Percentiles rank a stretch among this genome's conserved stretches.
phyloP scores from a whole-genome alignment of 1,140 invertebrate species.

The Dendrolimus punctatus region DNA sequence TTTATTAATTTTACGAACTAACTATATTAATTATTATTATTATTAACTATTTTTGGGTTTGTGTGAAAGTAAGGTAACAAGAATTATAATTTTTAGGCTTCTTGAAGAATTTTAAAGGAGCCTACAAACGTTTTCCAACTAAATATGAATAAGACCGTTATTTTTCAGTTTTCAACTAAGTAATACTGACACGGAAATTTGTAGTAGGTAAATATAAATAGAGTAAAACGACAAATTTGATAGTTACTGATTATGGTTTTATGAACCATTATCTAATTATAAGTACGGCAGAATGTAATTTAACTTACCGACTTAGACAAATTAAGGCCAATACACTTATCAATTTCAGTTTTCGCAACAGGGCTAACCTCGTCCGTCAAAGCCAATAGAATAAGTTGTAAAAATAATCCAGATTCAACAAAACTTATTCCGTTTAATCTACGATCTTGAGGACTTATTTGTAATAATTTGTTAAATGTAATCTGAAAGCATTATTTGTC shows the following conservation, averaged over 20 bases:
- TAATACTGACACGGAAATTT: no score
- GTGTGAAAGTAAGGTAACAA: no score
- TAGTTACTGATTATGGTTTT: background rate
- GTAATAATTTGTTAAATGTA: conserved; percentile 32
- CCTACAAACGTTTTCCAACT: no score
- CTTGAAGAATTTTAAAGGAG: no score
- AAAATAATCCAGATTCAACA: conserved; percentile 41
- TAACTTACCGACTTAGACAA: conserved; percentile 27
- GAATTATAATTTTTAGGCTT: no score
- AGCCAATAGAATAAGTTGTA: conserved; percentile 37
- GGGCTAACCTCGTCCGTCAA: conserved; percentile 34
- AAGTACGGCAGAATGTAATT: background rate
- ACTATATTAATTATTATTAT: no score
- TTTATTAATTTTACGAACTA: no score
- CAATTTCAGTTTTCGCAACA: conserved; percentile 27
- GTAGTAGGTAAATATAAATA: no score
- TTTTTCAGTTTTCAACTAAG: no score
- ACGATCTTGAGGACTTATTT: conserved; percentile 30
- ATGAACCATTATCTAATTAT: background rate
- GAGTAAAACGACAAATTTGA: no score
- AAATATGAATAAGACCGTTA: no score
- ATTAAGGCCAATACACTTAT: conserved; percentile 22
- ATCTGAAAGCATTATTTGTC: conserved; percentile 26
- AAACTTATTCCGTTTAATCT: conserved; percentile 55
- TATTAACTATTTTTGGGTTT: no score